Percentiles rank a stretch among this genome's conserved stretches.
Conservation (phyloP, 2,113 vertebrate genomes). For the Scomber scombrus region DNA sequence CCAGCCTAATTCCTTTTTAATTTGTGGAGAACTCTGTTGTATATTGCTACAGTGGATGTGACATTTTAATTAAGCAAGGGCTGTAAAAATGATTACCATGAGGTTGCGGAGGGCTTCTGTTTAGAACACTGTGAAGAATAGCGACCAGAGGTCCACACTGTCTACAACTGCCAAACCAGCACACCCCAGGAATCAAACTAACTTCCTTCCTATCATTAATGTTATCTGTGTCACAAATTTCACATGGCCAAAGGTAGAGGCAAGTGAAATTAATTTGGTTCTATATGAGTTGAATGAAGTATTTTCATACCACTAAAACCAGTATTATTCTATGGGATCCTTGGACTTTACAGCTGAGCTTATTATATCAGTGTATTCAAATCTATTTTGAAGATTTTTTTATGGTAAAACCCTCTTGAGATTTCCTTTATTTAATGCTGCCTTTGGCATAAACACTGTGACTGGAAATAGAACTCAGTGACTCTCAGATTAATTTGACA, state of each 20-base stretch:
- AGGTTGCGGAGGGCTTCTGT: slow-evolving; percentile 47
- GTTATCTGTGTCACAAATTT: slow-evolving; percentile 4
- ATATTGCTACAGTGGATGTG: slow-evolving; percentile 72
- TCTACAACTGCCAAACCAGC: slow-evolving; percentile 18
- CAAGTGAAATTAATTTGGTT: background rate
- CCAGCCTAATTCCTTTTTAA: slow-evolving; percentile 83
- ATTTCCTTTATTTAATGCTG: slow-evolving; percentile 56
- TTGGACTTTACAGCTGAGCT: slow-evolving; percentile 13
- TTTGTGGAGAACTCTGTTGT: slow-evolving; percentile 73
- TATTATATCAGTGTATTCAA: slow-evolving; percentile 51
- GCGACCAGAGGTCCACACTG: slow-evolving; percentile 24
- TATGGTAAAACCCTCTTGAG: slow-evolving; percentile 57
- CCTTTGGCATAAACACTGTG: slow-evolving; percentile 76
- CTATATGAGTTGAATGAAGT: background rate
- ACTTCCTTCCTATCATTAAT: slow-evolving; percentile 25
- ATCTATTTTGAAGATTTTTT: slow-evolving; percentile 52
- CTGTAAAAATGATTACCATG: slow-evolving; percentile 72
- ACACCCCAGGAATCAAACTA: slow-evolving; percentile 34
- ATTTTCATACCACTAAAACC: slow-evolving; percentile 10
- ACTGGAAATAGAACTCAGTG: slow-evolving; percentile 63
- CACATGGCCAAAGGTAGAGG: background rate
- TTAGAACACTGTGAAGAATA: slow-evolving; percentile 45
- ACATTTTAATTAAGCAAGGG: slow-evolving; percentile 81
- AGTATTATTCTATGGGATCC: background rate
- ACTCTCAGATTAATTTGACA: slow-evolving; percentile 70